Conservation (phyloP, 2,797 vertebrate genomes). For the Esox masquinongy region DNA sequence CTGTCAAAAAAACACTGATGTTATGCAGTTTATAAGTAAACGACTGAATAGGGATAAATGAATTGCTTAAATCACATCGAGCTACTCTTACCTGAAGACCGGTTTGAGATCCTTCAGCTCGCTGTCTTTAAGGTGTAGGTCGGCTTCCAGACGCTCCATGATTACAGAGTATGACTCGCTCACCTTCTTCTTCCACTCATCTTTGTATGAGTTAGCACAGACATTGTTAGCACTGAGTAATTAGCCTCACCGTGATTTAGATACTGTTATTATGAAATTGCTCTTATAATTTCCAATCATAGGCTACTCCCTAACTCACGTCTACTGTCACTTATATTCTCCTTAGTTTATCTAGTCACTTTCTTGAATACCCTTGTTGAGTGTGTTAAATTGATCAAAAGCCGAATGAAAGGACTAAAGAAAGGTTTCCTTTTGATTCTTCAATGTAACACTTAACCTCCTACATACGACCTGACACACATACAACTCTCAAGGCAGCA, state of each 20-base stretch:
- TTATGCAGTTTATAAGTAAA: background rate
- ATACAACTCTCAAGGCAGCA: slow-evolving; percentile 1
- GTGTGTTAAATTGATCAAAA: background rate
- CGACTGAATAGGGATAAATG: background rate
- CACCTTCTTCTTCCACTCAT: slow-evolving; percentile 99
- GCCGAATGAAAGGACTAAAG: background rate
- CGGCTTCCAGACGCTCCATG: slow-evolving; percentile 85
- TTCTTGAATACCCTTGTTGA: background rate
- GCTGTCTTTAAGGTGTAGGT: slow-evolving; percentile 86
- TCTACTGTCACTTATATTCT: background rate
- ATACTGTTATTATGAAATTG: background rate
- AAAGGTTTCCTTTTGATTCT: background rate
- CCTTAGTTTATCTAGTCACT: background rate
- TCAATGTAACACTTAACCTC: background rate
- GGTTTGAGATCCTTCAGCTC: slow-evolving; percentile 83
- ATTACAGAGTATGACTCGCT: slow-evolving; percentile 89
- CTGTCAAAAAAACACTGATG: background rate
- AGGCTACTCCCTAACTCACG: background rate
- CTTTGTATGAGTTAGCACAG: slow-evolving; percentile 67
- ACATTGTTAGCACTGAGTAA: background rate
- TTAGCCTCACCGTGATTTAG: background rate
- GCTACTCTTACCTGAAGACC: slow-evolving; percentile 86
- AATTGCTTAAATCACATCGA: background rate
- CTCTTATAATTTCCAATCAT: background rate
- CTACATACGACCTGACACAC: background rate